phyloP scores from a whole-genome alignment of 1,140 invertebrate species.

The Pentalonia nigronervosa region DNA sequence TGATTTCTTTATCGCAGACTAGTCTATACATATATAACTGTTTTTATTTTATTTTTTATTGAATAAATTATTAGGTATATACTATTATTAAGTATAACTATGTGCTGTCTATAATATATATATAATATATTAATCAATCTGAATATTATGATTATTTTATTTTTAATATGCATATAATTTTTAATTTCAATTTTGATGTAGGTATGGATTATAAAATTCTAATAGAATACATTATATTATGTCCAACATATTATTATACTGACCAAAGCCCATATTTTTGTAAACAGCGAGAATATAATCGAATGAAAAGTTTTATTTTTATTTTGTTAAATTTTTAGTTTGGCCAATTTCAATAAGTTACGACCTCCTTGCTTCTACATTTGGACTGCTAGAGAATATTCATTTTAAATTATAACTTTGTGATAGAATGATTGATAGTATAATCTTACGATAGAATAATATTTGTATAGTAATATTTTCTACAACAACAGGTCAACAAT shows the following conservation, averaged over 20 bases:
- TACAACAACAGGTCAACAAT: not conserved
- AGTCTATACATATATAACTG: not conserved
- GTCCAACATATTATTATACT: no score
- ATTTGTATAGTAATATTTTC: not conserved
- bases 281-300: not conserved
- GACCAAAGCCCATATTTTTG: no score
- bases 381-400: not conserved
- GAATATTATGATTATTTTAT: not conserved
- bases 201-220: not conserved
- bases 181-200: not conserved
- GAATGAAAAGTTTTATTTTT: not conserved
- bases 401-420: slow-evolving; percentile 36
- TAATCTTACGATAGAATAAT: not conserved
- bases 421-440: slow-evolving; percentile 12
- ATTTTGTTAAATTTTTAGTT: not conserved
- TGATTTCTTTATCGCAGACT: not conserved
- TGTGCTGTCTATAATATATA: not conserved
- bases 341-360: not conserved
- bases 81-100: not conserved
- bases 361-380: not conserved
- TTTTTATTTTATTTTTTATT: not conserved
- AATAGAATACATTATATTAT: not conserved
- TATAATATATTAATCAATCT: not conserved
- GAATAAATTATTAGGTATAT: not conserved
- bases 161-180: not conserved